Percentiles rank a stretch among this genome's conserved stretches.
Conservation (phyloP, 2,113 vertebrate species). For the Pterocles gutturalis region DNA sequence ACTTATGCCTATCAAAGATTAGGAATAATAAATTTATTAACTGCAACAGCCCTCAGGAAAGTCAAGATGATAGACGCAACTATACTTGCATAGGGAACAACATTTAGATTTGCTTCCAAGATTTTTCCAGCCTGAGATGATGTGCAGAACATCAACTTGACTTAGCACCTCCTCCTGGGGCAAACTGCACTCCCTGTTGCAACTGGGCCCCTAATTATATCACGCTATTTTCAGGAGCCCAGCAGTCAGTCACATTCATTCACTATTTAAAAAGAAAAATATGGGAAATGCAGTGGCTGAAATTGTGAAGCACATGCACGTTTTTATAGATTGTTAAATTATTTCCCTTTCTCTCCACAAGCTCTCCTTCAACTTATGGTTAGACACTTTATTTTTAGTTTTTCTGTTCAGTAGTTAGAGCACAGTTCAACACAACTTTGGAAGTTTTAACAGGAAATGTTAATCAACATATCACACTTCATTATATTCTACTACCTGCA, state of each 20-base stretch:
- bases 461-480: background rate
- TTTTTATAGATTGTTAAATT: background rate
- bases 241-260: background rate
- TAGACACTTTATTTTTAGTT: background rate
- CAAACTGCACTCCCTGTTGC: background rate
- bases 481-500: background rate
- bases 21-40: background rate
- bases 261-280: conserved; percentile 18
- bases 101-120: background rate
- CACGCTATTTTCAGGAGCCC: background rate
- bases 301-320: background rate
- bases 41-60: background rate
- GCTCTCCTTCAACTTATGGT: background rate
- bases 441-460: background rate
- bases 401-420: background rate
- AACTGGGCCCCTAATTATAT: background rate
- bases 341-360: background rate
- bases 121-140: background rate
- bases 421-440: background rate
- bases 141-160: background rate
- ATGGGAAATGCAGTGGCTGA: background rate
- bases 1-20: background rate
- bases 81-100: background rate
- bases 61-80: background rate
- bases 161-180: background rate